These are phyloP conservation scores for Lucilia sericata DNA, from an alignment of 1,140 invertebrate species.

Conservation along the genomic window DNA sequence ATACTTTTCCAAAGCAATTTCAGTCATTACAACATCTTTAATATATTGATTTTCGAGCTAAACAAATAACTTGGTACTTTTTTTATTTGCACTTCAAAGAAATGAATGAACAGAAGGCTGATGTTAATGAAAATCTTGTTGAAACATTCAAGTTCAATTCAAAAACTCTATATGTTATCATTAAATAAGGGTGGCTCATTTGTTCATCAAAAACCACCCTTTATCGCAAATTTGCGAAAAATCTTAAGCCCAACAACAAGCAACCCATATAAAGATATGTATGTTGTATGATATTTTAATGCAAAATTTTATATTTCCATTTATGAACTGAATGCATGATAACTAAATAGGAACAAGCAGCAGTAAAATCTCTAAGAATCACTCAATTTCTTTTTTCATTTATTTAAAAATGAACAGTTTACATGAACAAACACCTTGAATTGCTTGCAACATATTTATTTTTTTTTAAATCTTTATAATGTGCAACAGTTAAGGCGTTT, in stretches of 20 bases:
- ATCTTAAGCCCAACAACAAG: neutral
- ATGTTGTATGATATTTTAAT: neutral
- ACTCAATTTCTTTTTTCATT: neutral
- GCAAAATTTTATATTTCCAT: neutral
- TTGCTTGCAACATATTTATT: neutral
- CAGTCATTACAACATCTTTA: no score
- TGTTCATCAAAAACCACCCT: neutral
- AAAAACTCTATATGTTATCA: neutral
- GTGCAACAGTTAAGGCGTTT: neutral
- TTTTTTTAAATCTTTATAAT: neutral
- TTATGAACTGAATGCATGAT: neutral
- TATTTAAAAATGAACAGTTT: neutral
- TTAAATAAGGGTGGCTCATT: neutral
- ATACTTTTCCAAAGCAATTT: no score
- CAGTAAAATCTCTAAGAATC: neutral
- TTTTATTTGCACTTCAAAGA: constrained; percentile 7
- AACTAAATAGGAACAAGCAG: neutral
- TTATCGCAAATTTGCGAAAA: neutral
- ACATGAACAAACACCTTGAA: neutral
- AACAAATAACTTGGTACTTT: neutral
- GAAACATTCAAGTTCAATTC: neutral
- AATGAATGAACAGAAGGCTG: neutral
- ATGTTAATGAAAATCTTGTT: neutral
- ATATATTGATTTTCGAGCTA: neutral
- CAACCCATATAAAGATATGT: neutral